Conservation (phyloP, 2,113 vertebrate genomes). For the Strix aluco region DNA sequence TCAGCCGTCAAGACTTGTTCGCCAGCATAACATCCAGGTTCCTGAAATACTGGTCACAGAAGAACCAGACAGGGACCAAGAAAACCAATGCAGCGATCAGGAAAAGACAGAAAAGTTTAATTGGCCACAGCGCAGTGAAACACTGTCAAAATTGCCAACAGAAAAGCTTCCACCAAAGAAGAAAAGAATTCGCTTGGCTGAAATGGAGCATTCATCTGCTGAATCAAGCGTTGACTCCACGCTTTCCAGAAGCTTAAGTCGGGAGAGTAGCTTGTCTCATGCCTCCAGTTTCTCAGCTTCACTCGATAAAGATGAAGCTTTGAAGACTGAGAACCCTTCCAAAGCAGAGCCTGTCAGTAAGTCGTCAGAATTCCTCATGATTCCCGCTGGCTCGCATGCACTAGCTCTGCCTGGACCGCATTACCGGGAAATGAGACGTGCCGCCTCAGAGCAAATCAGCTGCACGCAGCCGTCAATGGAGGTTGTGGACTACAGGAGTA, state of each 20-base stretch:
- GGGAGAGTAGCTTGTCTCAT: slow-evolving; percentile 92
- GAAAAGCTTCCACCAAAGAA: slow-evolving; percentile 98
- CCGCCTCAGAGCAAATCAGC: slow-evolving; percentile 91
- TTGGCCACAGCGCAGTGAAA: slow-evolving; percentile 97
- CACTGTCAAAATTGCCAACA: slow-evolving; percentile 91
- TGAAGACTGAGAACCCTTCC: slow-evolving; percentile 81
- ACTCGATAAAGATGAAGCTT: slow-evolving; percentile 89
- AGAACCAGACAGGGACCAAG: slow-evolving; percentile 91
- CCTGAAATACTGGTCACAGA: slow-evolving; percentile 98
- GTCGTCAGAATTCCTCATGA: slow-evolving; percentile 80
- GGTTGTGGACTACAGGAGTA: slow-evolving; percentile 90
- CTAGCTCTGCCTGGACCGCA: slow-evolving; percentile 83
- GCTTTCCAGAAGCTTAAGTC: slow-evolving; percentile 91
- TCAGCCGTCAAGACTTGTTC: slow-evolving; percentile 88
- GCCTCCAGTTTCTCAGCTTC: slow-evolving; percentile 94
- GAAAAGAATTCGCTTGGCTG: slow-evolving; percentile 94
- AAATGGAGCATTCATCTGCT: slow-evolving; percentile 92
- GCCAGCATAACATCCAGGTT: slow-evolving; percentile 96
- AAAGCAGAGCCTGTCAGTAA: slow-evolving; percentile 79
- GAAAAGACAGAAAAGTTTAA: slow-evolving; percentile 91
- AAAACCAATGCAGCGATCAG: slow-evolving; percentile 78
- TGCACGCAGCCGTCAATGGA: slow-evolving; percentile 88
- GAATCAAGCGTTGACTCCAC: slow-evolving; percentile 94
- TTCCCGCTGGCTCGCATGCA: slow-evolving; percentile 80
- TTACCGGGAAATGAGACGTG: slow-evolving; percentile 88